Conservation (phyloP, 2,797 vertebrate genomes). For the Pagetopsis macropterus region DNA sequence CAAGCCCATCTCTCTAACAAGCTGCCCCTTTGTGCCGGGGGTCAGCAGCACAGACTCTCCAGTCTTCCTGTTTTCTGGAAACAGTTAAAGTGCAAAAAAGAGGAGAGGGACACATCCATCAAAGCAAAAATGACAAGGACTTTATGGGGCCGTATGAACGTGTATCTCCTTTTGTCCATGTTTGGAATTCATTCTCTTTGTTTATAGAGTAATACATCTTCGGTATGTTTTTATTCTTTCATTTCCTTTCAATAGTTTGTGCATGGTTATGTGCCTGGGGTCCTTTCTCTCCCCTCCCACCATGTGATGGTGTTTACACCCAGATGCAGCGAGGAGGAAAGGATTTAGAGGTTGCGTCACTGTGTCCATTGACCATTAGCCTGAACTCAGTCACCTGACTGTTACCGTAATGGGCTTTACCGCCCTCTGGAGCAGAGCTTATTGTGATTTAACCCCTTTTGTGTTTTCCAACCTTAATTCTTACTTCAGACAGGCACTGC, state of each 20-base stretch:
- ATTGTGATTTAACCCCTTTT: slow-evolving; percentile 51
- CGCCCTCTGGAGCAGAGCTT: slow-evolving; percentile 31
- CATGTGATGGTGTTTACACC: slow-evolving; percentile 66
- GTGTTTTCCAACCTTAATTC: slow-evolving; percentile 1
- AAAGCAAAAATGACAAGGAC: slow-evolving; percentile 42
- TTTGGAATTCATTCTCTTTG: slow-evolving; percentile 27
- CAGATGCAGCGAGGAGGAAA: slow-evolving; percentile 53
- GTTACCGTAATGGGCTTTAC: slow-evolving; percentile 52
- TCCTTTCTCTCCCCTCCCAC: neutral
- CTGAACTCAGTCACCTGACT: slow-evolving; percentile 60
- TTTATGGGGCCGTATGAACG: slow-evolving; percentile 13
- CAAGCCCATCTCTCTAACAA: slow-evolving; percentile 57
- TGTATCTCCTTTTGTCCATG: slow-evolving; percentile 6
- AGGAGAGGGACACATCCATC: slow-evolving; percentile 44
- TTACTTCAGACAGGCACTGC: slow-evolving; percentile 2
- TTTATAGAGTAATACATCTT: slow-evolving; percentile 25
- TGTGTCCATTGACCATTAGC: slow-evolving; percentile 45
- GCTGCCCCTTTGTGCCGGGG: slow-evolving; percentile 65
- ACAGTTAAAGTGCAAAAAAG: slow-evolving; percentile 50
- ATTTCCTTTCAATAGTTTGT: slow-evolving; percentile 9
- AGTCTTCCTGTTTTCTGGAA: slow-evolving; percentile 68
- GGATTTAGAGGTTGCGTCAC: slow-evolving; percentile 64
- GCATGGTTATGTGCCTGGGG: neutral
- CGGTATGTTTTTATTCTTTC: neutral
- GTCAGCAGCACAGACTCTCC: slow-evolving; percentile 53